Base-by-base conservation (phyloP, 2,797 vertebrate genomes). In the Syngnathus acus region DNA sequence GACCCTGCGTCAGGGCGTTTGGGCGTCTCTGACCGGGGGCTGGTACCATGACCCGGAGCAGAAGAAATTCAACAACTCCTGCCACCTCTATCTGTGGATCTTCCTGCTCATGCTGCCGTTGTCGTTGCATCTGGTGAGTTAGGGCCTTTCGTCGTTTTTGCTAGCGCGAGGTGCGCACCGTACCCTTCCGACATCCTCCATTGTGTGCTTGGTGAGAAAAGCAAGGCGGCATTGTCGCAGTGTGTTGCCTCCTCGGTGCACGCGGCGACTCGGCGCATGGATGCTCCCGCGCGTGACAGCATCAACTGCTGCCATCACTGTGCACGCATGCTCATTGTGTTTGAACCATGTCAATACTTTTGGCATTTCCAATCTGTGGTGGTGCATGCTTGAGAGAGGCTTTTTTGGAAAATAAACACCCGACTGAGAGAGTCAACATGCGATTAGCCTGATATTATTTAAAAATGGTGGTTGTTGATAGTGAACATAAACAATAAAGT, bases 41-140 rank as follows among this genome's bases (percentile, higher is more conserved):
- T 98, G 95, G 94, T 98, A 95, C 85, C 93, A 98, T 78, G 96
- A 98, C 85, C 95, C 95, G 55, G 93, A 97, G 72, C 94, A 95
- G 82, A 95, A 95, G 83, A 94, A 91, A 91, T 98, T 98, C 88
- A 94, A 95, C 85, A 98, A 98, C 89, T 96, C 94, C 71, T 98
- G 92, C 83, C 96, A 98, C 72, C 94, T 98, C 66, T 98, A 98
- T 91, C 83, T 97, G 79, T 98, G 95, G 96, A 91, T 98, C 51
- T 96, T 96, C 68, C 89, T 98, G 80, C 91, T 98, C 61, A 90
- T 94, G 88, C 77, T 97, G 80, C 95, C 96, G 16, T 87, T 98
- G 80, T 92, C 94, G 42, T 87, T 98, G 77, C 95, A 98, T 89
- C 88, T 98, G 94, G 96, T 98, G 90, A 97, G 96, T 91, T 64